Base-by-base conservation (phyloP, 2,888 invertebrate genomes). In the Pristionchus japonicus region DNA sequence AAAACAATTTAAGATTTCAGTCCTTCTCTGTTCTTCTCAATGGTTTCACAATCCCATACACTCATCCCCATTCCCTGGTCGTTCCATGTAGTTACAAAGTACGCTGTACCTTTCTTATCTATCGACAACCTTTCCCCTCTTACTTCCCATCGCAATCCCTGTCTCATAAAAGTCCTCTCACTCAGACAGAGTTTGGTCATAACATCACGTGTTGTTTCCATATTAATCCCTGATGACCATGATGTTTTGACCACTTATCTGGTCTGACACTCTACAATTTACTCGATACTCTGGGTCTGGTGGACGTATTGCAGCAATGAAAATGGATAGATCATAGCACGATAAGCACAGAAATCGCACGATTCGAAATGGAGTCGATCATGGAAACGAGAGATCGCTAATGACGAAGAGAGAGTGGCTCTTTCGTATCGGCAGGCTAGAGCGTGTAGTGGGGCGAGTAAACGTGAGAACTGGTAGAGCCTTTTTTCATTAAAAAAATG, bases 71-170 rank as follows among this genome's bases (percentile, higher is more conserved):
- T 13, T 67, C 67, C 67, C 2, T 74, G 74, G 40, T 74, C 74
- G 43, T 43, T 23, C 43, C 1, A 1, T 27, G 77, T 40, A 70
- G 70, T 40, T 40, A 74, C 74, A 74, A 74, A 74, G 74, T 74
- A 74, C 74, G 20, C 40, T 0, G 23, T 74, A 37, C 23, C 27
- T 67, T n/a, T 27, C 43, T n/a, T 77, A 77, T 77, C 77, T 47
- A 27, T 77, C 47, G 47, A 77, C 77, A n/a, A 77, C 77, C 77
- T 43, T 43, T 77, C 77, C 23, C 74, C 43, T 27, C 77, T 27
- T 43, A 27, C 77, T n/a, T n/a, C n/a, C n/a, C n/a, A n/a, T n/a
- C n/a, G n/a, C n/a, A 40, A 40, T 47, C 77, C 43, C 77, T 43
- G 23, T 37, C 37, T 74, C 43, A 77, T 77, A 77, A 77, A 77